Evolutionary conservation across 2,888 invertebrate genomes (phyloP).

Genomic region (Catocala fraxini): DNA sequence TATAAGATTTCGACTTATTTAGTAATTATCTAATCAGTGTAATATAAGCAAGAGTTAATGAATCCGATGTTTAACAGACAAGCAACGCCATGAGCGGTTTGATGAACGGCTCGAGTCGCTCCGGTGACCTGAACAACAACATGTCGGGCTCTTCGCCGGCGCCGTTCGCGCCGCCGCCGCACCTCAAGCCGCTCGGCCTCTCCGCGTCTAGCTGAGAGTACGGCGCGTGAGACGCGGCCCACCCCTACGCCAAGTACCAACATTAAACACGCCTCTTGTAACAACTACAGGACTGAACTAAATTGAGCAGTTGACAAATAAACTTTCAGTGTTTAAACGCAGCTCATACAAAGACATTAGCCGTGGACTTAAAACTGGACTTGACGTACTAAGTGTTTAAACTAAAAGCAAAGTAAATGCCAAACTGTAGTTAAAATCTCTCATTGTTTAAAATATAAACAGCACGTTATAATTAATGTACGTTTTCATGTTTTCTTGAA

Average conservation of each 20-base stretch:
- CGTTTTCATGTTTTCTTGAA: slow-evolving; percentile 36
- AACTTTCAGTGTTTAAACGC: slow-evolving; percentile 42
- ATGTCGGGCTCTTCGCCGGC: slow-evolving; percentile 88
- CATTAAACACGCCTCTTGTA: slow-evolving; percentile 64
- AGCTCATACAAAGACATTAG: slow-evolving; percentile 29
- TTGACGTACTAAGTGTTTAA: slow-evolving; percentile 47
- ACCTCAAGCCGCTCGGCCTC: slow-evolving; percentile 87
- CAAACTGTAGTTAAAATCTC: slow-evolving; percentile 70
- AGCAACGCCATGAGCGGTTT: slow-evolving; percentile 80
- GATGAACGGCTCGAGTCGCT: slow-evolving; percentile 86
- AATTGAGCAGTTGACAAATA: slow-evolving; percentile 33
- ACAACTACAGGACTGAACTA: slow-evolving; percentile 30
- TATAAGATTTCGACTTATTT: background rate
- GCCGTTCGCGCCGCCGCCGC: slow-evolving; percentile 82
- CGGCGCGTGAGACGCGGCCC: slow-evolving; percentile 80
- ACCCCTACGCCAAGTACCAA: slow-evolving; percentile 83
- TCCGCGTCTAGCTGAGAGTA: slow-evolving; percentile 90
- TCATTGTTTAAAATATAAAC: slow-evolving; percentile 50
- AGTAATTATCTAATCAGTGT: slow-evolving; percentile 11
- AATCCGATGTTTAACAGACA: slow-evolving; percentile 66
- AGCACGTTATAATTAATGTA: slow-evolving; percentile 40
- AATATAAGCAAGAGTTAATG: slow-evolving; percentile 31
- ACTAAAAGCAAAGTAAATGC: slow-evolving; percentile 72
- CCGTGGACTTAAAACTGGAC: slow-evolving; percentile 32
- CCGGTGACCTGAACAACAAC: slow-evolving; percentile 91